Base-by-base conservation (phyloP, 1,140 invertebrate species). In the Apis florea region DNA sequence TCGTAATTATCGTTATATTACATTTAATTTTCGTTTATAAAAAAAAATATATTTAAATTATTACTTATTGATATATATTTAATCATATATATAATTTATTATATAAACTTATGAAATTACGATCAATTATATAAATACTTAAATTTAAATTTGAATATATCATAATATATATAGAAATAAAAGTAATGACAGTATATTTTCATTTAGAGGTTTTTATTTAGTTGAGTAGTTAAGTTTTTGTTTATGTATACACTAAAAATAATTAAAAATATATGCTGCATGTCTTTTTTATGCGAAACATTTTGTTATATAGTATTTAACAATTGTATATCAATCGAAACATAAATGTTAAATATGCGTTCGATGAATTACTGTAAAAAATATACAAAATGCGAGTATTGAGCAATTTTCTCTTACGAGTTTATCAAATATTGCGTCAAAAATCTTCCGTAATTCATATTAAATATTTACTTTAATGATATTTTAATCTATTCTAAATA, bases 61-160 rank as follows among this genome's bases (percentile, higher is more conserved):
- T 61, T 26, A 24, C n/a, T 12, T 24, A 40, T 40, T 40, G 31
- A 40, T 40, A 40, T 40, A 61, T 24, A 61, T 61, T 61, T 61
- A 24, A 61, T 53, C 40, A 53, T 53, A 53, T n/a, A 54, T 70
- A 47, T 70, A 26, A 70, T 70, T 26, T 70, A 53, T 54, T 31
- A 4, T 53, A 12, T 54, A 53, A 70, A 54, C 5, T 67, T 10
- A 54, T 21, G 24, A 54, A 17, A 70, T 24, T 70, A 54, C 31
- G 31, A 54, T 31, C 26, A 53, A 54, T 31, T 54, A 53, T 54
- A 70, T 47, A 11, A 54, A 31, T 31, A 19, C 12, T 53, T 15
- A 53, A 70, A 21, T 54, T 70, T 12, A 54, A 54, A 54, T 70
- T 31, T 70, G 13, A 10, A 69, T 53, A 51, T 24, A 17, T 24